Conservation (phyloP, 1,140 invertebrate species). For the Drosophila burlai region DNA sequence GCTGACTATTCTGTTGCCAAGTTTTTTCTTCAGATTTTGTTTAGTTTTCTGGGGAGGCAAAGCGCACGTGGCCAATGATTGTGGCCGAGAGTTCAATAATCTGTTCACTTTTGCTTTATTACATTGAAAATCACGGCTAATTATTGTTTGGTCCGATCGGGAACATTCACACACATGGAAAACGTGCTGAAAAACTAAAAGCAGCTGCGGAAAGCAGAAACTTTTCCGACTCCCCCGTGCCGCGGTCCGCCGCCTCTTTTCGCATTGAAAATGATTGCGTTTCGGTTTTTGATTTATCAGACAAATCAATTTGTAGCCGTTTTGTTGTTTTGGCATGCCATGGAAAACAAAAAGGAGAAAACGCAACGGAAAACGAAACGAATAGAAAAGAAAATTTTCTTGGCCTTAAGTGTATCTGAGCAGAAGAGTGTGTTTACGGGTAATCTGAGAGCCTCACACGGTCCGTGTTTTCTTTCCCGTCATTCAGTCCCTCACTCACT, state of each 20-base stretch:
- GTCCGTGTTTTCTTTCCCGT: slow-evolving; percentile 53
- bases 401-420: slow-evolving; percentile 36
- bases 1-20: slow-evolving; percentile 10
- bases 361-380: slow-evolving; percentile 25
- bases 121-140: slow-evolving; percentile 71
- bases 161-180: slow-evolving; percentile 34
- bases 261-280: slow-evolving; percentile 39
- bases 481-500: slow-evolving; percentile 16
- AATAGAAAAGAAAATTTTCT: slow-evolving; percentile 46
- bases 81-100: slow-evolving; percentile 62
- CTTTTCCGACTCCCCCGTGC: slow-evolving; percentile 30
- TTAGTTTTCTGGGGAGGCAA: slow-evolving; percentile 15
- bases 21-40: slow-evolving; percentile 21
- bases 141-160: slow-evolving; percentile 59
- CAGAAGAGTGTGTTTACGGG: slow-evolving; percentile 40
- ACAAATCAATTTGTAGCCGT: slow-evolving; percentile 77
- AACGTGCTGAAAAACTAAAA: slow-evolving; percentile 77
- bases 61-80: slow-evolving; percentile 40
- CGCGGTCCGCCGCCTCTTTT: not conserved
- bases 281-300: slow-evolving; percentile 68
- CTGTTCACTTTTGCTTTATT: slow-evolving; percentile 70
- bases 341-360: slow-evolving; percentile 45
- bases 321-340: slow-evolving; percentile 57
- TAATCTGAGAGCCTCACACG: slow-evolving; percentile 64
- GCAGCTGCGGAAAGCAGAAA: slow-evolving; percentile 57